These are phyloP conservation scores for Lomographa bimaculata DNA, from an alignment of 2,888 invertebrate species.

Conservation along the genomic window DNA sequence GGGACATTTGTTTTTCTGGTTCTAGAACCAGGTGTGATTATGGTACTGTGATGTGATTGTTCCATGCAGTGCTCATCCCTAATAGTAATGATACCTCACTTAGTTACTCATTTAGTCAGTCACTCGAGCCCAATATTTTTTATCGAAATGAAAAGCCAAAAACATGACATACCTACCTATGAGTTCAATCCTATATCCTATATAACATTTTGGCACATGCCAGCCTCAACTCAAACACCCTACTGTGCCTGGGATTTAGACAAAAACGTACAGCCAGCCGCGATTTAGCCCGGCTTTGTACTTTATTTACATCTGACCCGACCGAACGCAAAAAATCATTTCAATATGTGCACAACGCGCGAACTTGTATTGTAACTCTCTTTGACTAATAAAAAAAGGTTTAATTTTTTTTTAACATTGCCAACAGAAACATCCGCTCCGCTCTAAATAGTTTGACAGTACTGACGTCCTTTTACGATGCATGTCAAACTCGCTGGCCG, in stretches of 20 bases:
- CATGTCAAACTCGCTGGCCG: conserved; percentile 2
- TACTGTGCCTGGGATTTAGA: conserved; percentile 42
- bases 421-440: conserved; percentile 11
- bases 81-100: too few species aligned
- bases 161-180: too few species aligned
- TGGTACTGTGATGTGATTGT: too few species aligned
- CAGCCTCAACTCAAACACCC: conserved; percentile 47
- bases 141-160: too few species aligned
- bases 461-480: conserved; percentile 4
- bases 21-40: too few species aligned
- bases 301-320: conserved; percentile 41
- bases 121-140: too few species aligned
- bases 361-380: conserved; percentile 16
- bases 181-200: conserved; percentile 36
- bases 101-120: too few species aligned
- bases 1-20: too few species aligned
- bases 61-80: too few species aligned
- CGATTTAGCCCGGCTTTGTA: conserved; percentile 44
- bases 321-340: conserved; percentile 25
- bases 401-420: conserved; percentile 12
- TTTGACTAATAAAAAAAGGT: conserved; percentile 15
- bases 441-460: conserved; percentile 2
- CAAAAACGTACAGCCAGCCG: conserved; percentile 38
- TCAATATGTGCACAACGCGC: conserved; percentile 18
- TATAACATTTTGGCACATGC: conserved; percentile 61